Evolutionary conservation across 2,888 invertebrate species (phyloP).

Genomic region (Trissolcus brochymenae): DNA sequence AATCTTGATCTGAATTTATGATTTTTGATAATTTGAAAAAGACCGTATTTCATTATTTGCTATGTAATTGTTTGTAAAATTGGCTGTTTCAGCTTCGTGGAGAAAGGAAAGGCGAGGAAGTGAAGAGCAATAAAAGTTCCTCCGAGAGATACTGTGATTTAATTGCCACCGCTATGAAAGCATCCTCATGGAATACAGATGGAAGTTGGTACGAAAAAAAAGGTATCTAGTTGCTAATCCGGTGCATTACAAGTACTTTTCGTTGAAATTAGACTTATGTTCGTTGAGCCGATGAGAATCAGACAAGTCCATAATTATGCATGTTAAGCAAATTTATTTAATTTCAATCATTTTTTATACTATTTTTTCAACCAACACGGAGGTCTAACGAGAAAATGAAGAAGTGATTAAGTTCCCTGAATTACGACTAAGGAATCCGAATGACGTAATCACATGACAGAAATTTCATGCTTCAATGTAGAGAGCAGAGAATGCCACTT

Average conservation of each 20-base stretch:
- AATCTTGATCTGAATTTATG: not conserved
- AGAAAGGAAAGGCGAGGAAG: slow-evolving; percentile 45
- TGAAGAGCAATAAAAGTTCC: slow-evolving; percentile 59
- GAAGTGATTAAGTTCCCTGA: slow-evolving; percentile 51
- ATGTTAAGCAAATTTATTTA: slow-evolving; percentile 2
- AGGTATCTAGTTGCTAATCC: slow-evolving; percentile 55
- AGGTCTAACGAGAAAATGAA: slow-evolving; percentile 32
- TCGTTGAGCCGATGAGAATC: slow-evolving; percentile 32
- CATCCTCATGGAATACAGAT: slow-evolving; percentile 57
- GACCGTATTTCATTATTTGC: slow-evolving; percentile 31
- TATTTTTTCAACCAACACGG: slow-evolving; percentile 20
- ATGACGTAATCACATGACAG: slow-evolving; percentile 59
- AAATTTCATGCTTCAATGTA: slow-evolving; percentile 46
- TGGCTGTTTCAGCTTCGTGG: slow-evolving; percentile 50
- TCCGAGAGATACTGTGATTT: slow-evolving; percentile 58
- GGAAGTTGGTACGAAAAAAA: slow-evolving; percentile 45
- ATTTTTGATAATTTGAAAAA: not conserved
- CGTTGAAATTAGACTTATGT: slow-evolving; percentile 32
- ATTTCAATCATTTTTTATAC: not conserved
- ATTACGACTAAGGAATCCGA: slow-evolving; percentile 60
- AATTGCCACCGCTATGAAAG: slow-evolving; percentile 57
- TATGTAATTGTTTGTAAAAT: slow-evolving; percentile 55
- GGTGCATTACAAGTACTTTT: slow-evolving; percentile 52
- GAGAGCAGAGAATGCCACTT: slow-evolving; percentile 44
- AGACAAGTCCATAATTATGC: slow-evolving; percentile 9